These are phyloP conservation scores for Tachina grossa DNA, from an alignment of 2,888 invertebrate species.

Conservation along the genomic window DNA sequence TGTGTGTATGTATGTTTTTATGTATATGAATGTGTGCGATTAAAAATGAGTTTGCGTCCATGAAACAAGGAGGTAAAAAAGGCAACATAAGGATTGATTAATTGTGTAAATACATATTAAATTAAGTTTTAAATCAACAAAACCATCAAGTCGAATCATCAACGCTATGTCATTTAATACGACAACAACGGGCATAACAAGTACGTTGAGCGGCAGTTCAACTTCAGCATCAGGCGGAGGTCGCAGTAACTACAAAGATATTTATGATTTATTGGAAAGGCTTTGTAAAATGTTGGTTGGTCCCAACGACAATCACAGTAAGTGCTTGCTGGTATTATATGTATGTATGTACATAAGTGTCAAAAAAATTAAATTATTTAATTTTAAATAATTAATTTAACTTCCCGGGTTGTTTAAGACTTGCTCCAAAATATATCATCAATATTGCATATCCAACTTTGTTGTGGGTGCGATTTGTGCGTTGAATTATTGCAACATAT, in stretches of 20 bases:
- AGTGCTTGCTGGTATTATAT: constrained; percentile 49
- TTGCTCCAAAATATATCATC: constrained; percentile 44
- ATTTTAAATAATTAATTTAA: background rate
- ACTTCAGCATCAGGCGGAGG: constrained; percentile 42
- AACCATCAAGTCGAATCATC: background rate
- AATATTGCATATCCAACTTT: constrained; percentile 34
- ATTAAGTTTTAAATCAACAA: constrained; percentile 4
- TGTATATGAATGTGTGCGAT: background rate
- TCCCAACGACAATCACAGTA: constrained; percentile 75
- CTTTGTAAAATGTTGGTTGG: constrained; percentile 76
- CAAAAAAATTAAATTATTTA: constrained; percentile 1
- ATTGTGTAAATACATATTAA: constrained; percentile 14
- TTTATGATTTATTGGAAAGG: constrained; percentile 77
- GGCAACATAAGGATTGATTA: constrained; percentile 16
- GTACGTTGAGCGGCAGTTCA: constrained; percentile 11
- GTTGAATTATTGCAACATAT: constrained; percentile 3
- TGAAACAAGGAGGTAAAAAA: constrained; percentile 35
- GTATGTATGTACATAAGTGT: background rate
- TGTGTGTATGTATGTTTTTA: constrained; percentile 1
- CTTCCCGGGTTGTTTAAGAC: background rate
- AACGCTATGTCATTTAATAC: constrained; percentile 64
- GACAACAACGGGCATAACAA: constrained; percentile 26
- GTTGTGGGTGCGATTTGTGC: constrained; percentile 51
- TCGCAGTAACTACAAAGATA: constrained; percentile 76
- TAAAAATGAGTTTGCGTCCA: constrained; percentile 29